These are phyloP conservation scores for Drosophila arizonae DNA, from an alignment of 1,140 invertebrate genomes.

Conservation along the genomic window DNA sequence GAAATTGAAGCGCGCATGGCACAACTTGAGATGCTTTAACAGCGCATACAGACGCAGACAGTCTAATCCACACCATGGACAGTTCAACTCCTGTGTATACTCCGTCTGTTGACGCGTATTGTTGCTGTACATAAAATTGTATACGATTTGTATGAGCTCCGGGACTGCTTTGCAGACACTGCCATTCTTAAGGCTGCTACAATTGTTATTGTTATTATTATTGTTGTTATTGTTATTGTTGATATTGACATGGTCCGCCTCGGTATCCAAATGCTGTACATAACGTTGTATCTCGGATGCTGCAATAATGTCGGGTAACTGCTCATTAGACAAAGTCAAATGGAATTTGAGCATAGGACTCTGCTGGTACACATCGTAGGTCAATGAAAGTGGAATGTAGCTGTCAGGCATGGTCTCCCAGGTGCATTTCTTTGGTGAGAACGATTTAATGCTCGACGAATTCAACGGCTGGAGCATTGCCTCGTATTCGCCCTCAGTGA, in stretches of 20 bases:
- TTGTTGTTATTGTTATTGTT: slow-evolving; percentile 68
- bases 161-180: slow-evolving; percentile 49
- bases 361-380: slow-evolving; percentile 88
- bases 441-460: slow-evolving; percentile 84
- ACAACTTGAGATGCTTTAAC: slow-evolving; percentile 96
- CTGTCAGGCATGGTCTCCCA: slow-evolving; percentile 93
- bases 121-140: slow-evolving; percentile 98
- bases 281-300: slow-evolving; percentile 68
- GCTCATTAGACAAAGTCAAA: slow-evolving; percentile 91
- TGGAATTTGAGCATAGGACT: slow-evolving; percentile 92
- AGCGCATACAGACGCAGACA: slow-evolving; percentile 94
- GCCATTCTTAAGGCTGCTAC: slow-evolving; percentile 53
- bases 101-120: slow-evolving; percentile 97
- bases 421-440: slow-evolving; percentile 87
- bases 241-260: slow-evolving; percentile 56
- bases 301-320: slow-evolving; percentile 87
- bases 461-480: slow-evolving; percentile 90
- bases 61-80: slow-evolving; percentile 97
- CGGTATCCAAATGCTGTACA: slow-evolving; percentile 61
- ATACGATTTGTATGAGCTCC: slow-evolving; percentile 90
- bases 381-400: slow-evolving; percentile 83
- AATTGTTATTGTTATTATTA: slow-evolving; percentile 64
- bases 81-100: slow-evolving; percentile 94
- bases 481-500: slow-evolving; percentile 95
- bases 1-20: slow-evolving; percentile 96